Conservation (phyloP, 2,113 vertebrate genomes). For the Thymallus thymallus region DNA sequence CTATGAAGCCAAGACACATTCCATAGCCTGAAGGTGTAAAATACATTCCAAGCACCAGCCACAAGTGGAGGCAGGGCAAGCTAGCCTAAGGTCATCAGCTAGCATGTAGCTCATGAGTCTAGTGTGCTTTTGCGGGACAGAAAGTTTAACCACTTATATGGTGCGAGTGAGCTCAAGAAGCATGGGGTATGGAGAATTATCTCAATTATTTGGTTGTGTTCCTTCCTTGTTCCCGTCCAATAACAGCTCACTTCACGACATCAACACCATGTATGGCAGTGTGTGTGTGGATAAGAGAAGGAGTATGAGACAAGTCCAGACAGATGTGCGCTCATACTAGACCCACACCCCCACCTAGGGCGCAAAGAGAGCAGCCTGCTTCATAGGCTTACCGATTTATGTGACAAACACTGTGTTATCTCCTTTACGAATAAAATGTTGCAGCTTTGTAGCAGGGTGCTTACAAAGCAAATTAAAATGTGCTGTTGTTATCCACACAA, state of each 20-base stretch:
- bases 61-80: background rate
- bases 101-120: background rate
- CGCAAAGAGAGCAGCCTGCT: background rate
- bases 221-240: constrained; percentile 63
- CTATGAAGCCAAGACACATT: constrained; percentile 54
- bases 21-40: constrained; percentile 56
- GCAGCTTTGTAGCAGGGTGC: too few species aligned
- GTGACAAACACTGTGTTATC: too few species aligned
- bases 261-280: constrained; percentile 69
- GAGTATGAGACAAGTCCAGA: constrained; percentile 60
- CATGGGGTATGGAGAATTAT: background rate
- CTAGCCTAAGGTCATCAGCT: background rate
- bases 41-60: constrained; percentile 23
- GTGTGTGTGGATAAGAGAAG: constrained; percentile 14
- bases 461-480: too few species aligned
- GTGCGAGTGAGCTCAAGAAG: background rate
- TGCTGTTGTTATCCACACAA: too few species aligned
- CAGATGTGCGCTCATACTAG: constrained; percentile 40
- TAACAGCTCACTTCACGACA: constrained; percentile 36
- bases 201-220: background rate
- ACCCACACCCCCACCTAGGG: constrained; percentile 33
- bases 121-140: background rate
- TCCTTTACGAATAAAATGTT: too few species aligned
- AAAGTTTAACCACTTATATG: background rate
- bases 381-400: background rate